Base-by-base conservation (phyloP, 2,888 invertebrate species). In the Chrysolina oricalcia region DNA sequence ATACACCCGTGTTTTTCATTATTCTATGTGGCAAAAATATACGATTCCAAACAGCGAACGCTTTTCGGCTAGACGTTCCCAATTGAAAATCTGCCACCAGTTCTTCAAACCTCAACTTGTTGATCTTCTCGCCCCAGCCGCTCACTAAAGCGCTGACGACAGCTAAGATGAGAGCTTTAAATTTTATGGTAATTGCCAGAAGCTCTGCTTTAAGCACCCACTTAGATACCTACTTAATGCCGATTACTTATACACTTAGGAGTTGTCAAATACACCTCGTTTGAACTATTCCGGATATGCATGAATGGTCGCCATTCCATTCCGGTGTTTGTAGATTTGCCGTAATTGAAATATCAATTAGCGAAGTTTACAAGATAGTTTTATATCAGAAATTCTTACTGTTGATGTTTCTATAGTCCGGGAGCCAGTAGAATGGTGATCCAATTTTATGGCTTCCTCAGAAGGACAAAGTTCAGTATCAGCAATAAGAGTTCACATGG, bases 111-210 rank as follows among this genome's bases (percentile, higher is more conserved):
- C 53, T 21, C 21, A 53, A 53, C 59, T 59, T 59, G 59, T 59
- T 59, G 59, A 59, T 59, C 27, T n/a, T n/a, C 27, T 15, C 59
- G n/a, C 9, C n/a, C n/a, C 59, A n/a, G 1, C 23, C n/a, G 23
- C 21, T 11, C 13, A 56, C 23, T 13, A 56, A 23, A 56, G 15
- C 59, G 59, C n/a, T 59, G 59, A 59, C 35, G 35, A 27, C 59
- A 35, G 59, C 59, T 27, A 6, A n/a, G n/a, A 59, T 27, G 59
- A 1, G 35, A 59, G 59, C 35, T 59, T 59, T 59, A 27, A 59
- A 59, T 59, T 35, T 35, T 59, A 59, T 59, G 59, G n/a, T 59
- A 35, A 59, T 59, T 59, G 59, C 59, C 59, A 59, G 59, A 59
- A 59, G 59, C 59, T 59, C 59, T 59, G 27, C 27, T 59, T 35